phyloP scores from a whole-genome alignment of 2,113 vertebrate genomes.

The Noctilio leporinus region DNA sequence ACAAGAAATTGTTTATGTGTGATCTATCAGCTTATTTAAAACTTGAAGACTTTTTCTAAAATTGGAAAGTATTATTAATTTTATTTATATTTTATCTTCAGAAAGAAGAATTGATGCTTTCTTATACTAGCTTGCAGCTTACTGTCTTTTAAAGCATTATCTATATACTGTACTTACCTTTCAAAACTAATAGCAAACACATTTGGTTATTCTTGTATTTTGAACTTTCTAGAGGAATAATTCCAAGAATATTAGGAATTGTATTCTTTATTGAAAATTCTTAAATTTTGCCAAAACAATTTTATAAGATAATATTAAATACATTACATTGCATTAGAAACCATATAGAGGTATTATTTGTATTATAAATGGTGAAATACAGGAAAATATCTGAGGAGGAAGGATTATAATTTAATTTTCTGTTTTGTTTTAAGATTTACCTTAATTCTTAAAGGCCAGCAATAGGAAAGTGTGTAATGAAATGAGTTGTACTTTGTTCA shows the following conservation, averaged over 20 bases:
- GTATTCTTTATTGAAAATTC: conserved; percentile 18
- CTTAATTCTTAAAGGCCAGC: conserved; percentile 14
- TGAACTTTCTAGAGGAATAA: not conserved
- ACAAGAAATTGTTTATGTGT: not conserved
- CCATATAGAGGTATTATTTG: conserved; percentile 5
- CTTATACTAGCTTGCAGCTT: conserved; percentile 30
- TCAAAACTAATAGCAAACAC: not conserved
- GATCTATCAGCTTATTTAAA: conserved; percentile 1
- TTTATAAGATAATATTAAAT: conserved; percentile 1
- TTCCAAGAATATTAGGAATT: not conserved
- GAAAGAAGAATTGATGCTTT: conserved; percentile 5
- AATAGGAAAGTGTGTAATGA: not conserved
- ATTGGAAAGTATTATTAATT: conserved; percentile 24
- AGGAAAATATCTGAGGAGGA: conserved; percentile 18
- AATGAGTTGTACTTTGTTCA: conserved; percentile 22
- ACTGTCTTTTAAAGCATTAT: conserved; percentile 53
- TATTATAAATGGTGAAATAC: not conserved
- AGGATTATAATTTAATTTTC: conserved; percentile 8
- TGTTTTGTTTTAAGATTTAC: conserved; percentile 34
- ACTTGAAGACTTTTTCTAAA: not conserved
- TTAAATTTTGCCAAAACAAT: conserved; percentile 19
- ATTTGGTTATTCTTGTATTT: not conserved
- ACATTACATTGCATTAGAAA: conserved; percentile 22
- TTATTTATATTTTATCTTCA: conserved; percentile 44
- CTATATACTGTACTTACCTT: not conserved